phyloP scores from a whole-genome alignment of 2,888 invertebrate genomes.

The Hirtodrosophila confusa region DNA sequence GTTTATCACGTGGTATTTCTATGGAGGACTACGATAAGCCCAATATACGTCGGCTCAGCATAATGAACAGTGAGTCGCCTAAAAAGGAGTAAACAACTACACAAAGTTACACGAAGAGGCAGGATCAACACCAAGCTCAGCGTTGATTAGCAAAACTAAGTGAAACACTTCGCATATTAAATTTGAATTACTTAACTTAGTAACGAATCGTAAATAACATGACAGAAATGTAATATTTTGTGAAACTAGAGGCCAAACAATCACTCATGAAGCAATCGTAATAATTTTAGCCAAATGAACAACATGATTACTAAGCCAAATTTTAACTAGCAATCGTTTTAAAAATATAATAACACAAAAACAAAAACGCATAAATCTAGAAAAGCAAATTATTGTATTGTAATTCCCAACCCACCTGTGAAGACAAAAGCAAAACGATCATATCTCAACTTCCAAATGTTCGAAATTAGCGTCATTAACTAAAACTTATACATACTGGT shows the following conservation, averaged over 20 bases:
- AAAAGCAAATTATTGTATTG: slow-evolving; percentile 32
- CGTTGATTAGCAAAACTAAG: slow-evolving; percentile 33
- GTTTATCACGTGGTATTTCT: slow-evolving; percentile 87
- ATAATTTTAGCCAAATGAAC: slow-evolving; percentile 43
- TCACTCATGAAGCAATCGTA: slow-evolving; percentile 53
- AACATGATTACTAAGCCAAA: slow-evolving; percentile 48
- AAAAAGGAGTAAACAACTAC: slow-evolving; percentile 85
- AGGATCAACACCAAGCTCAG: slow-evolving; percentile 24
- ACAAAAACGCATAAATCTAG: slow-evolving; percentile 9
- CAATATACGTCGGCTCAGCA: slow-evolving; percentile 90
- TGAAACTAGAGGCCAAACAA: slow-evolving; percentile 59
- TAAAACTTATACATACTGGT: slow-evolving; percentile 24
- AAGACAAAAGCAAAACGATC: slow-evolving; percentile 55
- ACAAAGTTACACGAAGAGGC: slow-evolving; percentile 24
- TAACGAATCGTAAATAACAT: slow-evolving; percentile 34
- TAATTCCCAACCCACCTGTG: slow-evolving; percentile 68
- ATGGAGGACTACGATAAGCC: slow-evolving; percentile 94
- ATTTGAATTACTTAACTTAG: slow-evolving; percentile 52
- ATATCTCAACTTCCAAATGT: slow-evolving; percentile 63
- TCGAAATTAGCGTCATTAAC: slow-evolving; percentile 38
- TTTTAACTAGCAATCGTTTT: slow-evolving; percentile 51
- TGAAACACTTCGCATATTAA: slow-evolving; percentile 56
- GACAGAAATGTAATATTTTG: slow-evolving; percentile 36
- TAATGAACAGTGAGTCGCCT: slow-evolving; percentile 86
- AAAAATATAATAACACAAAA: slow-evolving; percentile 22